A percentile compares a stretch with the other conserved stretches of the same genome.
These are phyloP conservation scores for Amphilophus citrinellus DNA, from an alignment of 2,113 vertebrate species.

Conservation along the genomic window DNA sequence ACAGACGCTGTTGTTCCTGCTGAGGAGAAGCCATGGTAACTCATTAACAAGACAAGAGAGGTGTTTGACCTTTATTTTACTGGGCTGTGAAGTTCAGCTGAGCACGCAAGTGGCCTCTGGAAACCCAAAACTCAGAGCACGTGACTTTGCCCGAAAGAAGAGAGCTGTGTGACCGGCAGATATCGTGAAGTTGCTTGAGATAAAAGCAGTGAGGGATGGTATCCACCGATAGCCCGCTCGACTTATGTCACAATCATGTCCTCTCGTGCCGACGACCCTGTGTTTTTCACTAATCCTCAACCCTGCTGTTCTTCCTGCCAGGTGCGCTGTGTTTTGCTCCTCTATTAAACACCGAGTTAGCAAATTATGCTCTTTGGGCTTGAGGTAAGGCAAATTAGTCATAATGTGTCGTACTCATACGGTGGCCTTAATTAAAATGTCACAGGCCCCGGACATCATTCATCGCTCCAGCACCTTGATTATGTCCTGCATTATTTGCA, in stretches of 20 bases:
- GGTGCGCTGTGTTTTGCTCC: conserved; percentile 37
- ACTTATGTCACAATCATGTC: conserved; percentile 28
- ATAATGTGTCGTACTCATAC: conserved; percentile 54
- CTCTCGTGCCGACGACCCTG: neutral
- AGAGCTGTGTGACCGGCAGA: conserved; percentile 31
- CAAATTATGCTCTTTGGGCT: conserved; percentile 64
- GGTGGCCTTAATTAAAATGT: conserved; percentile 72
- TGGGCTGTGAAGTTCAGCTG: conserved; percentile 66
- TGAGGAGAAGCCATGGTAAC: conserved; percentile 64
- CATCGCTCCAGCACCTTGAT: conserved; percentile 54
- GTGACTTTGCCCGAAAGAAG: conserved; percentile 39
- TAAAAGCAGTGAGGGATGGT: neutral
- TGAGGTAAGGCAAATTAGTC: conserved; percentile 63
- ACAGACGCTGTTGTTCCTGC: conserved; percentile 17
- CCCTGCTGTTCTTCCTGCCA: conserved; percentile 10
- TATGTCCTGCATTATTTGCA: conserved; percentile 41
- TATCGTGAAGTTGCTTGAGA: conserved; percentile 37
- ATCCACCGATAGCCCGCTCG: conserved; percentile 15
- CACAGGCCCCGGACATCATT: conserved; percentile 52
- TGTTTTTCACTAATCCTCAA: conserved; percentile 28
- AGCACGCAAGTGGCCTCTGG: conserved; percentile 58
- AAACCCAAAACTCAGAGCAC: conserved; percentile 58
- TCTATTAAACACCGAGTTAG: conserved; percentile 50
- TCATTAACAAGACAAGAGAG: conserved; percentile 65
- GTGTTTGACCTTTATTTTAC: conserved; percentile 74